phyloP scores from a whole-genome alignment of 30 jellyfish, hydroid and myxozoan species.

The Rhopilema esculentum region DNA sequence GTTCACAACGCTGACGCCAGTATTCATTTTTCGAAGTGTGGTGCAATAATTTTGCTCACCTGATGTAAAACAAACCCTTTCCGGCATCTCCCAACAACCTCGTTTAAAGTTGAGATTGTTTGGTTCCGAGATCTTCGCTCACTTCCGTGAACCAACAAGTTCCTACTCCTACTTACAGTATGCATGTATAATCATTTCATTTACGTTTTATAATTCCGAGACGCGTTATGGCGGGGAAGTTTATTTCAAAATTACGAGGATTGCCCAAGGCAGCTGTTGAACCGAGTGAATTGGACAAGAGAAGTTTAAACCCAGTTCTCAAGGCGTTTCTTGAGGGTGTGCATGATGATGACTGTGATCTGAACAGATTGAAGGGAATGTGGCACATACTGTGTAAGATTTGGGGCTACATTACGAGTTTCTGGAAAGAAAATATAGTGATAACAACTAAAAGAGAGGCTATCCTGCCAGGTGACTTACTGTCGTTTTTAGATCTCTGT shows the following conservation, averaged over 20 bases:
- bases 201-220: not conserved
- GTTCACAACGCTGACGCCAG: too few relatives aligned
- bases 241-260: not conserved
- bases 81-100: too few relatives aligned
- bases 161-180: too few relatives aligned
- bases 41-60: too few relatives aligned
- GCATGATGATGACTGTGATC: slow-evolving; percentile 31
- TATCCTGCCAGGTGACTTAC: not conserved
- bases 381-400: slow-evolving; percentile 21
- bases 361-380: slow-evolving; percentile 21
- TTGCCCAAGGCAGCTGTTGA: not conserved
- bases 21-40: too few relatives aligned
- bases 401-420: slow-evolving; percentile 3
- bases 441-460: not conserved
- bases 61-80: too few relatives aligned
- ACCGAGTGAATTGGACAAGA: not conserved
- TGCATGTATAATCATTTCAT: too few relatives aligned
- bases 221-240: not conserved
- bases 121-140: too few relatives aligned
- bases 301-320: slow-evolving; percentile 17
- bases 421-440: not conserved
- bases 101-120: too few relatives aligned
- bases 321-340: slow-evolving; percentile 23
- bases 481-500: not conserved
- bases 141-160: too few relatives aligned